Base-by-base conservation (phyloP, 2,888 invertebrate species). In the Selenia dentaria region DNA sequence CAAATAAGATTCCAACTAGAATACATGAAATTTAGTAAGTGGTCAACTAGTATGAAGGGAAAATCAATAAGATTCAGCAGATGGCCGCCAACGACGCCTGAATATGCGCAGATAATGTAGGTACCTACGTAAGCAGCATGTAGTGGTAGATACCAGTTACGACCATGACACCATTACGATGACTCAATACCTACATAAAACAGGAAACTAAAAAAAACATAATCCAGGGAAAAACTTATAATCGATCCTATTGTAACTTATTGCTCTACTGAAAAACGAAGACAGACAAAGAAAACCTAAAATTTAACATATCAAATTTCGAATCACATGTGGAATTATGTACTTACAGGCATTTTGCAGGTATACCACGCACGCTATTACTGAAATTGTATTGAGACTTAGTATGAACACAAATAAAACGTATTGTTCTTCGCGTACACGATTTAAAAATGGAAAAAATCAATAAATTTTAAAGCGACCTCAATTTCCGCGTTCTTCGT, bases 311-410 rank as follows among this genome's bases (percentile, higher is more conserved):
- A 54, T 51, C 62, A 61, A 64, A 62, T 69, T 67, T 70, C 73
- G 14, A 73, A 76, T 73, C 76, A 78, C 74, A 79, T 76, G 82
- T 71, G 70, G 20, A 26, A 51, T 9, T 9, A 9, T 11, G 27
- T 47, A 88, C 88, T 88, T 71, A 88, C 88, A 56, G 88, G 88
- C 88, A 89, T 89, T 69, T 70, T 79, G 64, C 48, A 64, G 64
- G 65, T 65, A 62, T 57, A 54, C 57, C 57, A 56, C 58, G 58
- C 59, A 58, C 62, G 59, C 54, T 66, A 54, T 70, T 70, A 69
- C 73, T 61, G 62, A 55, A 20, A 20, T 10, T 13, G n/a, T 26
- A 26, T 20, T 37, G 26, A 56, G 59, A 58, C 16, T 2, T 4
- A 16, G 16, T 16, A 4, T 3, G 16, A 16, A 16, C n/a, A n/a